Evolutionary conservation across 1,140 invertebrate genomes (phyloP).

Genomic region (Rhynchophorus ferrugineus): DNA sequence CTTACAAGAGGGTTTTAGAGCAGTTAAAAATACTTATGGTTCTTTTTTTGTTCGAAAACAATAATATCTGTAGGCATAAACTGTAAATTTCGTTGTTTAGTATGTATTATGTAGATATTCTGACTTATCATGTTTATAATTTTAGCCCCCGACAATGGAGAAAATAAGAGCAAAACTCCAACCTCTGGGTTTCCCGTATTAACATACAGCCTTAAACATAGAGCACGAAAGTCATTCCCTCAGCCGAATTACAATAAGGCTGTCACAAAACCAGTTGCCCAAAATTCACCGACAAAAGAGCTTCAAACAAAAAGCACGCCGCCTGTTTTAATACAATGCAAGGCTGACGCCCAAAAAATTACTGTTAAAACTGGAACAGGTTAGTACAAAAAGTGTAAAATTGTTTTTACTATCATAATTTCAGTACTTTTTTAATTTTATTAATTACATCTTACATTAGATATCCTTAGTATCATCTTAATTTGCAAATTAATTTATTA

Average conservation of each 20-base stretch:
- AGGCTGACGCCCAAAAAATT: background rate
- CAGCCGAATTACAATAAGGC: conserved; percentile 22
- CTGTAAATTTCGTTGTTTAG: background rate
- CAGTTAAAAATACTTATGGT: too few relatives aligned
- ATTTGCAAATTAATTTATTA: too few relatives aligned
- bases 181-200: too few relatives aligned
- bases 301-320: conserved; percentile 7
- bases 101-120: background rate
- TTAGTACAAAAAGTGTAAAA: too few relatives aligned
- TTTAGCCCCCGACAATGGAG: conserved; percentile 2
- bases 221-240: conserved; percentile 34
- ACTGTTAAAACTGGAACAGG: background rate
- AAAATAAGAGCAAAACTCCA: conserved; percentile 4
- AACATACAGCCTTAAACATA: conserved; percentile 28
- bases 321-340: conserved; percentile 1
- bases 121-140: background rate
- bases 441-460: background rate
- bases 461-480: too few relatives aligned
- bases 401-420: too few relatives aligned
- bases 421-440: background rate
- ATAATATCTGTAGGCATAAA: too few relatives aligned
- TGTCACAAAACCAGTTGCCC: background rate
- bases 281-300: conserved; percentile 3
- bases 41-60: too few relatives aligned
- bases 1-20: too few relatives aligned